Evolutionary conservation across 1,140 invertebrate genomes (phyloP), one percentile per base, ranked within the genome.

Genomic region (Harpegnathos saltator): DNA sequence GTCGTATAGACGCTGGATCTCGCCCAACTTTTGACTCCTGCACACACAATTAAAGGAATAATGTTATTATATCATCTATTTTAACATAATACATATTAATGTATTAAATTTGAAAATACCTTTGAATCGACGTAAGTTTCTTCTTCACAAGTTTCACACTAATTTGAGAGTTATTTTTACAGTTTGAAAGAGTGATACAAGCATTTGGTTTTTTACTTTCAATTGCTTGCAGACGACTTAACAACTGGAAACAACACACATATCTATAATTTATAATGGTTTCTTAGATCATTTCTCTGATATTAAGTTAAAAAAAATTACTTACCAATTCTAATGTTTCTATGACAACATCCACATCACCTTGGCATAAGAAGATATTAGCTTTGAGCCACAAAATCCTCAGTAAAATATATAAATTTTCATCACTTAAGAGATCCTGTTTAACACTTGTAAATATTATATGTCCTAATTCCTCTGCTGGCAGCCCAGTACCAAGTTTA

Each of bases 1-100:
- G 5, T 96, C 95, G 89, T 96, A 96, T 0, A 97, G 91, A 74
- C 95, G 94, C 88, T 96, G 94, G 7, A 96, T 94, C 82, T 95
- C 92, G 9, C 93, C 92, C 4, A 96, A 89, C 68, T 95, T 95
- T 78, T 95, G 94, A n/a, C 95, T 94, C 82, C 95, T 95, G 56
- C n/a, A 89, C 91, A 52, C n/a, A 89, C 91, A 52, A 89, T 82
- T 56, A 68, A 63, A 63, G 58, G 74, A 74, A 44, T 74, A 59
- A 17, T 33, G n/a, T 78, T 78, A 58, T 68, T 69, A 52, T 50
- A 81, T 26, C 50, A 59, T 83, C 22, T 29, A 22, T 5, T 54
- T 63, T 14, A 61, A 73, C 11, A 15, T 44, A 14, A n/a, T n/a
- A 26, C 56, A 58, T 12, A 1, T 52, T 81, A 33, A 44, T 11